Conservation (phyloP, 2,888 invertebrate species). For the Protodeltote pygarga region DNA sequence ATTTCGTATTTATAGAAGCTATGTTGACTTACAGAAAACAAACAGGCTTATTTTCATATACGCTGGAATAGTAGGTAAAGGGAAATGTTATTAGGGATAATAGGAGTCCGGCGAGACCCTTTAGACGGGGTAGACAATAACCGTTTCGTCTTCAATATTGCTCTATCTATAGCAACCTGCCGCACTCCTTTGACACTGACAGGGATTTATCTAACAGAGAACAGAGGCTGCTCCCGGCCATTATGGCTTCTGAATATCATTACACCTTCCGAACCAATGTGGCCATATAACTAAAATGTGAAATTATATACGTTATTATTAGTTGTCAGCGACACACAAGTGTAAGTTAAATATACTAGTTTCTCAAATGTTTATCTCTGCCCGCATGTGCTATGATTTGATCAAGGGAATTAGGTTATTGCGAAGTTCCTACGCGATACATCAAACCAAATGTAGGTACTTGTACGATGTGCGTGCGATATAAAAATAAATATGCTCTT, state of each 20-base stretch:
- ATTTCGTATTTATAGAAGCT: slow-evolving; percentile 39
- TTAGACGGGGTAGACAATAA: slow-evolving; percentile 62
- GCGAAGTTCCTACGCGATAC: slow-evolving; percentile 8
- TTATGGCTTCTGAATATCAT: slow-evolving; percentile 27
- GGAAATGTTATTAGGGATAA: slow-evolving; percentile 66
- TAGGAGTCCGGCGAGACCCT: slow-evolving; percentile 60
- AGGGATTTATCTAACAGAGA: slow-evolving; percentile 50
- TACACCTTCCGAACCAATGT: slow-evolving; percentile 13
- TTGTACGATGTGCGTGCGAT: too few relatives aligned
- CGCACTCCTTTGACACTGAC: slow-evolving; percentile 28
- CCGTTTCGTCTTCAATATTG: slow-evolving; percentile 64
- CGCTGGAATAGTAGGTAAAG: slow-evolving; percentile 49
- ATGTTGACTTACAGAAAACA: slow-evolving; percentile 41
- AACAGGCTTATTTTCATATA: slow-evolving; percentile 53
- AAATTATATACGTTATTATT: slow-evolving; percentile 5
- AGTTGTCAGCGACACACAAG: neutral
- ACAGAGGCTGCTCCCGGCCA: slow-evolving; percentile 10
- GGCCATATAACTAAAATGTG: slow-evolving; percentile 8
- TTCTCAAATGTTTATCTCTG: slow-evolving; percentile 12
- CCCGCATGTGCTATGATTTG: slow-evolving; percentile 9
- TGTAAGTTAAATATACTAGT: slow-evolving; percentile 10
- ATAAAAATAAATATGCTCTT: too few relatives aligned
- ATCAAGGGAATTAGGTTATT: slow-evolving; percentile 24
- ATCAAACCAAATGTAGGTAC: slow-evolving; percentile 17
- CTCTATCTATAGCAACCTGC: slow-evolving; percentile 51